Evolutionary conservation across 1,140 invertebrate genomes (phyloP), one percentile per base, ranked within the genome.

Genomic region (Drosophila santomea): DNA sequence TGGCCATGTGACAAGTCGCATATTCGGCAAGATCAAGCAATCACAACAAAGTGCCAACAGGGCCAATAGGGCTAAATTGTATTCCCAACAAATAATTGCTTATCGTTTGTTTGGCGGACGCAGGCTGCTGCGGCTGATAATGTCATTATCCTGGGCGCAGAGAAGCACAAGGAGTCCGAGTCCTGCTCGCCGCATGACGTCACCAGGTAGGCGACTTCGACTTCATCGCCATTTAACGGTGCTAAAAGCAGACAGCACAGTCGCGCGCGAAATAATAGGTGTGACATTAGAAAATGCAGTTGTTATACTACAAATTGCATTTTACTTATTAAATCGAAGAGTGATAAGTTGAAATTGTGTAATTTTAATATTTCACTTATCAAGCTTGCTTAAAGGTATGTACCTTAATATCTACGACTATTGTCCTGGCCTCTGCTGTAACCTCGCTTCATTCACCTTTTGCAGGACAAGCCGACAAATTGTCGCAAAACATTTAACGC

Each of bases 401-500:
- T 39, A 39, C 36, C 14, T 38, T 11, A 14, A 14, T 4, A 14
- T 4, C 11, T 39, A 12, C 7, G 1, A 10, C 28, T 45, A 45
- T 28, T 36, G 17, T 17, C 52, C 0, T 66, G 61, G 44, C 61
- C 64, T 6, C 52, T 45, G n/a, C 28, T 43, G 61, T 36, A 52
- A n/a, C 28, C 20, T 35, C 11, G 51, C 58, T 51, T 73, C 58
- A 63, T 73, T 74, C 72, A 74, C 51, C 43, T 71, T 71, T 57
- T 48, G 20, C 39, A 41, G 78, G 25, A 32, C 28, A 28, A 28
- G 83, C 43, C 84, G 80, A 80, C 84, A 89, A 89, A 88, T 88
- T 88, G 84, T 84, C 77, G 84, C 84, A 88, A 83, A 88, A 88
- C 80, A 89, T 88, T 89, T 88, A 86, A 88, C 82, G 78, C 82